These are phyloP conservation scores for Eumacrocentrus americanus DNA, from an alignment of 2,888 invertebrate species.

Conservation along the genomic window DNA sequence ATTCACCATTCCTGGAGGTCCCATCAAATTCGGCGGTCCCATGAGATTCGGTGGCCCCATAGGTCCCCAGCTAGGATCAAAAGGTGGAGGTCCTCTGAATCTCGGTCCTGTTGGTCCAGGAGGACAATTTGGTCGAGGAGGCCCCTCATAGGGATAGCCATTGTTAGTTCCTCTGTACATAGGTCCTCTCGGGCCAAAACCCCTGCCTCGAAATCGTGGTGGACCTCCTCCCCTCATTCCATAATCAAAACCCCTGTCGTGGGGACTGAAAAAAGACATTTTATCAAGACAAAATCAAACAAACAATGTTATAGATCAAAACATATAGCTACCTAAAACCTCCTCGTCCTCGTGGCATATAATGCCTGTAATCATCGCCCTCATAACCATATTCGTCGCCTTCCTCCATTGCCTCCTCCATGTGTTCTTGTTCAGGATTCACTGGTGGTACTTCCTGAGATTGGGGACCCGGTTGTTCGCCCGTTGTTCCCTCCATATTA, in stretches of 20 bases:
- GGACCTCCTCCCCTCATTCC: conserved; percentile 60
- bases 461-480: conserved; percentile 29
- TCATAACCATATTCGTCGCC: conserved; percentile 57
- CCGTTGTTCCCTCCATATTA: conserved; percentile 36
- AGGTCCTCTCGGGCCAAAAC: conserved; percentile 66
- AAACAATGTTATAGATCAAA: neutral
- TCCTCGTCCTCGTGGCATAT: conserved; percentile 62
- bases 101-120: conserved; percentile 60
- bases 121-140: conserved; percentile 62
- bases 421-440: conserved; percentile 41
- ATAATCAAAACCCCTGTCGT: conserved; percentile 36
- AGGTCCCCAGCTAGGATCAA: conserved; percentile 76
- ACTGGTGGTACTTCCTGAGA: conserved; percentile 16
- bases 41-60: conserved; percentile 64
- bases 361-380: conserved; percentile 63
- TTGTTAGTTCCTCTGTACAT: conserved; percentile 63
- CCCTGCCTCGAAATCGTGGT: conserved; percentile 72
- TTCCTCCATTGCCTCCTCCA: conserved; percentile 55
- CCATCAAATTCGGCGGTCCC: conserved; percentile 62
- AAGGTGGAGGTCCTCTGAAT: conserved; percentile 66
- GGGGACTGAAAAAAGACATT: conserved; percentile 24
- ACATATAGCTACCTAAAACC: conserved; percentile 61
- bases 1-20: conserved; percentile 63
- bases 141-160: conserved; percentile 63
- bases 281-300: neutral